Base-by-base conservation (phyloP, 2,113 vertebrate species). In the Erpornis zantholeuca region DNA sequence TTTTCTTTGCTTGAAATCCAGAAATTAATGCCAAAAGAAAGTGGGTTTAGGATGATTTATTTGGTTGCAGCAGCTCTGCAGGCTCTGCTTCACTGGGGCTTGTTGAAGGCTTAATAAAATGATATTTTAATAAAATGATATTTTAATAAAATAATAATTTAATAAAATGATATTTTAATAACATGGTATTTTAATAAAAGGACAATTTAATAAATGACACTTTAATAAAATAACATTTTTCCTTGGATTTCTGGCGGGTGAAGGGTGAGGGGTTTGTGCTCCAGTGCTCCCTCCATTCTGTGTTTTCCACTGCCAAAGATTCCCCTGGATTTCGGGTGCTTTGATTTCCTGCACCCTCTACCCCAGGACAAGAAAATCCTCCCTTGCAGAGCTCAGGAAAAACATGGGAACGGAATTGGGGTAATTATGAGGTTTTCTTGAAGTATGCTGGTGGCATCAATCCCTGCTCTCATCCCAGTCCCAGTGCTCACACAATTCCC, bases 361-460 rank as follows among this genome's bases (percentile, higher is more conserved):
- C 28, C 21, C 7, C 6, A 28, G 76, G 24, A 21, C 15, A 18
- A 13, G 40, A 64, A 64, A 80, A 88, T 35, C 59, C 35, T 68
- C 52, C 10, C 5, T 25, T 27, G 29, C 44, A 75, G 70, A 71
- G 38, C 13, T 54, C 0, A 0, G 57, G 15, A 56, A 82, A 87
- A 66, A 29, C 19, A 12, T 0, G 13, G 28, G 44, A 25, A 60
- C 42, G 1, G n/a, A 75, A 27, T 0, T 42, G 23, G 18, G 45
- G 24, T 35, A 3, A 0, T 27, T 19, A 1, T 3, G 56, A 47
- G 33, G 7, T 77, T 89, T 70, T 35, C 14, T 5, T 36, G 80
- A 81, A 50, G 5, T 42, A 66, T 68, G 61, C 52, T 60, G 65
- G 15, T 25, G 63, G 84, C 64, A 12, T 64, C 6, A 0, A 36